Base-by-base conservation (phyloP, 2,888 invertebrate genomes). In the Meloe dianella region DNA sequence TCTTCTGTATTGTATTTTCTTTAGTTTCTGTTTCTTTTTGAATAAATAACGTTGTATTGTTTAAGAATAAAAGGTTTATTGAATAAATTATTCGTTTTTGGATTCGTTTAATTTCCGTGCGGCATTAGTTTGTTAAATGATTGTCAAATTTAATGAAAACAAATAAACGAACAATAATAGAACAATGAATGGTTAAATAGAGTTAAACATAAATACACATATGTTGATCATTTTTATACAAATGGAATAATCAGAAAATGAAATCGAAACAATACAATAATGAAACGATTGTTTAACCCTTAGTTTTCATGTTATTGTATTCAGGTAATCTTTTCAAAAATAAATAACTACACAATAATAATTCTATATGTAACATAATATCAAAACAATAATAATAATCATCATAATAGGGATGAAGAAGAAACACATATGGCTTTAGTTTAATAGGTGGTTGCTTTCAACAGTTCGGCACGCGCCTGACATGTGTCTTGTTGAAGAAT, bases 391-490 rank as follows among this genome's bases (percentile, higher is more conserved):
- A 20, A 51, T 38, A 38, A 38, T n/a, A n/a, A n/a, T n/a, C n/a
- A n/a, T n/a, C n/a, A 38, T 38, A 38, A 38, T 12, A n/a, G n/a
- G 12, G 14, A n/a, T 38, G 32, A 32, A 38, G 38, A 38, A 38
- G 38, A 41, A 63, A 41, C 60, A 66, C 63, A 60, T 63, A 63
- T 63, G 57, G 57, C 59, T 29, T 47, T 51, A 51, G 47, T 61
- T 66, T 63, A 60, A 63, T 57, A 62, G 60, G 32, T 56, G 60
- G 60, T 41, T 66, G 57, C 30, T 60, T 51, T 66, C 54, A 32
- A 27, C 58, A 63, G 61, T 66, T 63, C 27, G 63, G 66, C 66
- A 66, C 66, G 66, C 66, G 66, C 51, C 63, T 66, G 47, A 66
- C 66, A 66, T 63, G 63, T 66, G 66, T 56, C 60, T 51, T 24